Percentiles rank a stretch among this genome's conserved stretches.
These are phyloP conservation scores for Xestia rhomboidea DNA, from an alignment of 2,888 invertebrate species.

Conservation along the genomic window DNA sequence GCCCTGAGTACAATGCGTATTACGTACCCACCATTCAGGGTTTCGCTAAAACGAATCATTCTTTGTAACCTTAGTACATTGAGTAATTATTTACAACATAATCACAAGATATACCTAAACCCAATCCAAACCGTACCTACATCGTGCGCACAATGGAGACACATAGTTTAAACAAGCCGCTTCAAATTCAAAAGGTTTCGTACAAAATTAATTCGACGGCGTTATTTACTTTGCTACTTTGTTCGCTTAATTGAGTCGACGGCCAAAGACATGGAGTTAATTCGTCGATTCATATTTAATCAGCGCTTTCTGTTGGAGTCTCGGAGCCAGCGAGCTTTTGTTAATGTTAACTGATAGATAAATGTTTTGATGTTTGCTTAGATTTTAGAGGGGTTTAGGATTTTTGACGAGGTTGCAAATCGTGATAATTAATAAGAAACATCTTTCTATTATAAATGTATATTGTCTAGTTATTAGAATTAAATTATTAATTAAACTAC, in stretches of 20 bases:
- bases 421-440: neutral
- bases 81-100: neutral
- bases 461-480: neutral
- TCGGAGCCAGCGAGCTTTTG: slow-evolving; percentile 48
- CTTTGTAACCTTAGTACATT: too few species aligned
- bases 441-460: neutral
- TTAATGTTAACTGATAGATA: slow-evolving; percentile 30
- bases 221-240: slow-evolving; percentile 89
- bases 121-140: slow-evolving; percentile 11
- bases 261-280: slow-evolving; percentile 87
- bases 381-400: slow-evolving; percentile 17
- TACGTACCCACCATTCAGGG: too few species aligned
- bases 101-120: slow-evolving; percentile 26
- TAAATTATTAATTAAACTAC: neutral
- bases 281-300: slow-evolving; percentile 90
- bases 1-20: too few species aligned
- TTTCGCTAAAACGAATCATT: too few species aligned
- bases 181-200: slow-evolving; percentile 74
- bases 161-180: slow-evolving; percentile 84
- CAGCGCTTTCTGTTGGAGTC: slow-evolving; percentile 68
- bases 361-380: slow-evolving; percentile 44
- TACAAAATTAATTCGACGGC: slow-evolving; percentile 87
- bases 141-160: slow-evolving; percentile 54
- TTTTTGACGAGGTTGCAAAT: neutral
- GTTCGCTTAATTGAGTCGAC: slow-evolving; percentile 89